Conservation (phyloP, 2,113 vertebrate species). For the Cyprinodon tularosa region DNA sequence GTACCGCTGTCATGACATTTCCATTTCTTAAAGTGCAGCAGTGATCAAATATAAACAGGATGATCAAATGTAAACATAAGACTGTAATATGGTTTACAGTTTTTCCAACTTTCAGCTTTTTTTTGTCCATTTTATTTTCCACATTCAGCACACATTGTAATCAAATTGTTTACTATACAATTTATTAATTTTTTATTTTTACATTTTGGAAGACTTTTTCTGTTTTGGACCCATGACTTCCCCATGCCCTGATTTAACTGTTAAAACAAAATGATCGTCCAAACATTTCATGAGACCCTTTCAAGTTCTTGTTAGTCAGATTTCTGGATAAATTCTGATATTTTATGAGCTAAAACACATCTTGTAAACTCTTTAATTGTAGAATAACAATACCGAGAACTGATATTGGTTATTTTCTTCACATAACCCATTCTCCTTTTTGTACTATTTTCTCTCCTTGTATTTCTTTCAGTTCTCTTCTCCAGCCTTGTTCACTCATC, state of each 20-base stretch:
- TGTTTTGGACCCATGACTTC: not conserved
- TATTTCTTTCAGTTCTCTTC: slow-evolving; percentile 46
- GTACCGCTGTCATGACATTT: no score
- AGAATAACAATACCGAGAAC: slow-evolving; percentile 47
- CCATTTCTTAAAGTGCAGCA: no score
- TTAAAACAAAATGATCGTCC: slow-evolving; percentile 6
- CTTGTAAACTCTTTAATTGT: slow-evolving; percentile 51
- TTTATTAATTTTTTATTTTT: not conserved
- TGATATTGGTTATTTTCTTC: slow-evolving; percentile 26
- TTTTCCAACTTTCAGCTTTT: no score
- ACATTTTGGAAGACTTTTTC: not conserved
- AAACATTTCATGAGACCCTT: slow-evolving; percentile 11
- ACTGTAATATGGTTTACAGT: no score
- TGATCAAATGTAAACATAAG: no score
- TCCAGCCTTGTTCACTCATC: slow-evolving; percentile 24
- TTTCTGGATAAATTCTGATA: slow-evolving; percentile 27
- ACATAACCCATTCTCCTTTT: not conserved
- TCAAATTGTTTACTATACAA: not conserved
- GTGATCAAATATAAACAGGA: no score
- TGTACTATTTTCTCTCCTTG: slow-evolving; percentile 20
- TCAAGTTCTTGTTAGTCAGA: slow-evolving; percentile 1
- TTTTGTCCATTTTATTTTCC: no score
- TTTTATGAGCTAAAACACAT: slow-evolving; percentile 34
- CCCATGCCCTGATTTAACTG: not conserved
- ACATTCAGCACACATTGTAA: no score